Percentiles rank a stretch among this genome's conserved stretches.
Evolutionary conservation across 2,113 vertebrate species (phyloP).

Genomic region (Vireo altiloquus): DNA sequence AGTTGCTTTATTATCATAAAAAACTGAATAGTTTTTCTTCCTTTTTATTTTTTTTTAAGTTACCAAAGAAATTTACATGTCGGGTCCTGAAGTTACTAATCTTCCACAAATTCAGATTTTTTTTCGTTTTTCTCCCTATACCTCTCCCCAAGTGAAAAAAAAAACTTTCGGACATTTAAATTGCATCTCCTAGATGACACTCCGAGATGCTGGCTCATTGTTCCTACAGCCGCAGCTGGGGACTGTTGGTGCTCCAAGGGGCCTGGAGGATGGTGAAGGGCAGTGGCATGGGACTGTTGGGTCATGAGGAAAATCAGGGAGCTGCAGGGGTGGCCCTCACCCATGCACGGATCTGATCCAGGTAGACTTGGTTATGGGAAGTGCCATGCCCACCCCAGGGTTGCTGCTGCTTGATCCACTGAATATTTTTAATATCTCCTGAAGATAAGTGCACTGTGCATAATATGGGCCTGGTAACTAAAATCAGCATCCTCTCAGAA

Average conservation of each 20-base stretch:
- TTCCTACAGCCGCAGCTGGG: not conserved
- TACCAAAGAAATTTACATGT: not conserved
- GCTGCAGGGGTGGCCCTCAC: not conserved
- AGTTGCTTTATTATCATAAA: not conserved
- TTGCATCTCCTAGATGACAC: not conserved
- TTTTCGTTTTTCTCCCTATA: not conserved
- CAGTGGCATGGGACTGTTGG: not conserved
- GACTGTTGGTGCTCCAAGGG: not conserved
- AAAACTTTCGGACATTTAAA: not conserved
- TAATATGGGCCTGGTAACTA: not conserved
- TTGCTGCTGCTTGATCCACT: not conserved
- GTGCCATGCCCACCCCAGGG: not conserved
- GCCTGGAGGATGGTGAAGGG: not conserved
- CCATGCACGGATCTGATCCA: not conserved
- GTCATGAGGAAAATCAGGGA: not conserved
- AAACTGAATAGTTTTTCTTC: not conserved
- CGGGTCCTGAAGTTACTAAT: not conserved
- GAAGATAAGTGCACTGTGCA: not conserved
- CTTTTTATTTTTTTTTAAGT: too few species aligned
- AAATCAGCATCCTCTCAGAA: constrained; percentile 28
- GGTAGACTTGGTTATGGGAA: not conserved
- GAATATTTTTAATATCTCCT: constrained; percentile 15
- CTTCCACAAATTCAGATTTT: not conserved
- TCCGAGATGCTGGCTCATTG: not conserved
- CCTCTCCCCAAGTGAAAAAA: fast-evolving